Conservation (phyloP, 2,797 vertebrate genomes). For the Enteromius radiatus region DNA sequence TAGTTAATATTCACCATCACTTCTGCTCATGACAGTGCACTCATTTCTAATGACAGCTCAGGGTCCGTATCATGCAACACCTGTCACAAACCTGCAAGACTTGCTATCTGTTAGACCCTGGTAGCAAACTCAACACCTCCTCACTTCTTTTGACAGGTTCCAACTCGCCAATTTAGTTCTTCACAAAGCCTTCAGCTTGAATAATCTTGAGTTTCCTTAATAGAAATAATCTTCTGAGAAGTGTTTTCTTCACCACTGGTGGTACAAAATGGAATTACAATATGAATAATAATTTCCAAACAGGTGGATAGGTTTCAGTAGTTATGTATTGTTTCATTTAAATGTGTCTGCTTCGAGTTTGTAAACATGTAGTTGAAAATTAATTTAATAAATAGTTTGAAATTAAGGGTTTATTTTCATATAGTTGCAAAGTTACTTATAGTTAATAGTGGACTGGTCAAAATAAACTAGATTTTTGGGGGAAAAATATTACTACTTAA, state of each 20-base stretch:
- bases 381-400: too few species aligned
- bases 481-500: background rate
- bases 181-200: conserved; percentile 25
- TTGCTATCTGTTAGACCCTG: conserved; percentile 34
- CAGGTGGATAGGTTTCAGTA: background rate
- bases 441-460: too few species aligned
- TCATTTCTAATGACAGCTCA: conserved; percentile 47
- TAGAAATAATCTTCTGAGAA: conserved; percentile 14
- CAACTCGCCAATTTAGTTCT: conserved; percentile 28
- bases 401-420: background rate
- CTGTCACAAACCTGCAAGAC: conserved; percentile 54
- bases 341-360: background rate
- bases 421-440: too few species aligned
- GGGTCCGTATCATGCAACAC: conserved; percentile 46
- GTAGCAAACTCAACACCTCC: conserved; percentile 26
- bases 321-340: background rate
- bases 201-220: conserved; percentile 20
- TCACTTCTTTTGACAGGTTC: conserved; percentile 37
- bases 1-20: conserved; percentile 15
- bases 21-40: conserved; percentile 2
- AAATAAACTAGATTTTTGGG: too few species aligned
- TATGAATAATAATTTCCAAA: background rate
- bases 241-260: background rate
- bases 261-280: background rate
- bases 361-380: too few species aligned